Evolutionary conservation across 2,888 invertebrate genomes (phyloP).

Genomic region (Pristionchus entomophagus): DNA sequence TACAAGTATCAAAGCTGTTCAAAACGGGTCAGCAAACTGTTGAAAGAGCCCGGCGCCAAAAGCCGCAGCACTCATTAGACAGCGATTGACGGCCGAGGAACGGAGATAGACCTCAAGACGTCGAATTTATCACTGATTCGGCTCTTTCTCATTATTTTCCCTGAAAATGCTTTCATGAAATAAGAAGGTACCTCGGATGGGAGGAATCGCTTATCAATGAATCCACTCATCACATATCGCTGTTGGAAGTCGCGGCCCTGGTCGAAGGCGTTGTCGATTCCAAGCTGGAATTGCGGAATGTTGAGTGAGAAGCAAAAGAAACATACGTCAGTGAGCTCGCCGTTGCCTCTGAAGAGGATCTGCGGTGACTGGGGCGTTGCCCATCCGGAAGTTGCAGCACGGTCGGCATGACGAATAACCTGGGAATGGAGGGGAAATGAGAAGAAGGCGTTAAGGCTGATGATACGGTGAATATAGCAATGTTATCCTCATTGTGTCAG

Average conservation of each 20-base stretch:
- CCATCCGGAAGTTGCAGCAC: neutral
- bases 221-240: constrained; percentile 36
- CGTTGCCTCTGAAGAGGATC: constrained; percentile 35
- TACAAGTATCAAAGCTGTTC: neutral
- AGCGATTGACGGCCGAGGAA: constrained; percentile 17
- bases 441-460: too few relatives aligned
- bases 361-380: neutral
- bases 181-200: neutral
- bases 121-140: too few relatives aligned
- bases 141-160: too few relatives aligned
- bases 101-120: constrained; percentile 9
- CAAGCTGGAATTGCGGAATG: neutral
- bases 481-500: too few relatives aligned
- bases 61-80: constrained; percentile 13
- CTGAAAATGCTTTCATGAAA: neutral
- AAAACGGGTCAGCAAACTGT: neutral
- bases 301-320: neutral
- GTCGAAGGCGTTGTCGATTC: constrained; percentile 38
- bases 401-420: constrained; percentile 44
- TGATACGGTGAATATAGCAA: too few relatives aligned
- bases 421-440: too few relatives aligned
- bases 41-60: constrained; percentile 9
- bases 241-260: constrained; percentile 38
- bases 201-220: constrained; percentile 34
- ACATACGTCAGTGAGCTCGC: constrained; percentile 24